These are phyloP conservation scores for Sicus ferrugineus DNA, from an alignment of 2,888 invertebrate species.

Conservation along the genomic window DNA sequence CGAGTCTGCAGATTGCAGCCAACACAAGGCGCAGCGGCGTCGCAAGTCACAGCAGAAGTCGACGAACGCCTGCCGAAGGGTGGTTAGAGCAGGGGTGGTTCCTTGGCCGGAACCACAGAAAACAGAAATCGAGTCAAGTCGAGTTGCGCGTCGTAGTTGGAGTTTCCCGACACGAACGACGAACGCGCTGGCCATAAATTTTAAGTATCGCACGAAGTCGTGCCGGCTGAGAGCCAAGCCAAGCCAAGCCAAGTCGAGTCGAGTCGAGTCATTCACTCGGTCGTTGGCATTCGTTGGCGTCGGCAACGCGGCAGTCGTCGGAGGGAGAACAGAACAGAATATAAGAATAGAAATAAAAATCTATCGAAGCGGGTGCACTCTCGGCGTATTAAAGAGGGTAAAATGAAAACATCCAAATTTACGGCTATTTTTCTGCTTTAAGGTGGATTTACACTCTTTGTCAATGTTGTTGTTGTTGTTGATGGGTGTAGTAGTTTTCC, in stretches of 20 bases:
- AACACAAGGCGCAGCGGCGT: background rate
- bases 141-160: background rate
- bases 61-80: background rate
- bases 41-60: background rate
- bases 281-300: conserved; percentile 32
- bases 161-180: conserved; percentile 23
- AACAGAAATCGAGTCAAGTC: background rate
- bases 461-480: too few relatives aligned
- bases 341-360: background rate
- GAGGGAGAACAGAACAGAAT: background rate
- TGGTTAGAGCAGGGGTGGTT: background rate
- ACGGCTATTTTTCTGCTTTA: too few relatives aligned
- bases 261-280: conserved; percentile 29
- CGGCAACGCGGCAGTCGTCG: background rate
- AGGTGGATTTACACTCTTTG: too few relatives aligned
- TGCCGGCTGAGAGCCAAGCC: background rate
- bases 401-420: too few relatives aligned
- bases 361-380: too few relatives aligned
- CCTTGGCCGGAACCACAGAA: background rate
- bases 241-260: too few relatives aligned
- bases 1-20: too few relatives aligned
- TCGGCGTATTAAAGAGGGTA: too few relatives aligned
- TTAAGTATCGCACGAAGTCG: conserved; percentile 13
- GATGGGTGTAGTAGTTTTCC: too few relatives aligned
- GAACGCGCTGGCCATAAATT: conserved; percentile 24